These are phyloP conservation scores for Spatula clypeata DNA, from an alignment of 2,797 vertebrate genomes.

Conservation along the genomic window DNA sequence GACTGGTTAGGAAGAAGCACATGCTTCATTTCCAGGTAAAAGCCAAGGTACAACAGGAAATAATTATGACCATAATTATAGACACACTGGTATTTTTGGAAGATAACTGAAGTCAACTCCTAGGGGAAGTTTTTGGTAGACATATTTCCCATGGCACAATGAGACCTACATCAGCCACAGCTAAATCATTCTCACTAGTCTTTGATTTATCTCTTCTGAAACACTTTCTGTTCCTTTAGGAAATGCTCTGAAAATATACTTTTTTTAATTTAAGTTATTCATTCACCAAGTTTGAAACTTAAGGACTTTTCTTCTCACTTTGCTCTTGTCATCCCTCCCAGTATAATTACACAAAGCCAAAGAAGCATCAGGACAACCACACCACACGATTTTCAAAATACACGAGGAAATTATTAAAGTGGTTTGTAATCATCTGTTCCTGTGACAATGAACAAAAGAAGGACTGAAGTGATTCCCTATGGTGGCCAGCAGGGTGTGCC, in stretches of 20 bases:
- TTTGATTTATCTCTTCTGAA: background rate
- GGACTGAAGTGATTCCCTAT: background rate
- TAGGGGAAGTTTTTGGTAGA: background rate
- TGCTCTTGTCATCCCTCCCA: background rate
- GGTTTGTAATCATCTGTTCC: background rate
- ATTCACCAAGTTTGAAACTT: background rate
- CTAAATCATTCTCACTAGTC: background rate
- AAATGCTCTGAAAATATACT: background rate
- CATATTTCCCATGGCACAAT: background rate
- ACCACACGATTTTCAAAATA: background rate
- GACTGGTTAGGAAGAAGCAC: background rate
- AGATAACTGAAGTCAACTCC: background rate
- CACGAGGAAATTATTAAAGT: background rate
- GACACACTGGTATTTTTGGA: background rate
- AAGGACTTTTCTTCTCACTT: background rate
- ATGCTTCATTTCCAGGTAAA: background rate
- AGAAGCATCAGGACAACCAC: background rate
- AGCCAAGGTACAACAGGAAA: background rate
- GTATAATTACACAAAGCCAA: background rate
- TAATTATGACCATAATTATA: background rate
- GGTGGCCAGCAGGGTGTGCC: slow-evolving; percentile 44
- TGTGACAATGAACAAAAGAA: background rate
- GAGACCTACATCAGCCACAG: background rate
- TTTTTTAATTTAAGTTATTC: background rate
- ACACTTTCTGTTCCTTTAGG: background rate